A percentile compares a stretch with the other conserved stretches of the same genome.
Evolutionary conservation across 1,140 invertebrate species (phyloP).

Genomic region (Aphidius ervi): DNA sequence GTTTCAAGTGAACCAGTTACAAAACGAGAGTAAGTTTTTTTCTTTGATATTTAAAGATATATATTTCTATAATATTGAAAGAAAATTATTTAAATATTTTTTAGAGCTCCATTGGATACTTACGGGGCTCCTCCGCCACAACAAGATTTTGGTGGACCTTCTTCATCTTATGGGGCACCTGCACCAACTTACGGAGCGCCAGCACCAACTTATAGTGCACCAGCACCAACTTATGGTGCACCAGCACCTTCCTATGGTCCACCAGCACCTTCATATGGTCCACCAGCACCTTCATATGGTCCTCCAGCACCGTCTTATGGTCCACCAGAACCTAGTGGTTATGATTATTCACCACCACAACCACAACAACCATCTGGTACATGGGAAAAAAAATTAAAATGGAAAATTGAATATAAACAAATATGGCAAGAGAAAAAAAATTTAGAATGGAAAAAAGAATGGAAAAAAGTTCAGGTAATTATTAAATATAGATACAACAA

Average conservation of each 20-base stretch:
- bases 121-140: neutral
- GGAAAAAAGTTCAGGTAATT: slow-evolving; percentile 50
- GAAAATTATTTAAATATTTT: slow-evolving; percentile 5
- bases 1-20: slow-evolving; percentile 41
- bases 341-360: slow-evolving; percentile 24
- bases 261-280: slow-evolving; percentile 34
- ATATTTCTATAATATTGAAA: slow-evolving; percentile 15
- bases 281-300: slow-evolving; percentile 36
- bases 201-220: slow-evolving; percentile 15
- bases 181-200: slow-evolving; percentile 28
- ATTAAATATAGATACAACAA: slow-evolving; percentile 25
- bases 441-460: slow-evolving; percentile 64
- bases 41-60: neutral
- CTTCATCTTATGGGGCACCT: neutral
- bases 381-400: slow-evolving; percentile 75
- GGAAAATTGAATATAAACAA: slow-evolving; percentile 77
- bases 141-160: slow-evolving; percentile 1
- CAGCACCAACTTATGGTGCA: slow-evolving; percentile 18
- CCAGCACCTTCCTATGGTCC: slow-evolving; percentile 31
- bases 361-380: slow-evolving; percentile 66
- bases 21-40: slow-evolving; percentile 47
- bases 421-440: slow-evolving; percentile 75
- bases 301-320: slow-evolving; percentile 22
- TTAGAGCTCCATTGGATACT: slow-evolving; percentile 21
- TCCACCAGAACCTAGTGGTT: slow-evolving; percentile 27